Evolutionary conservation across 2,113 vertebrate genomes (phyloP).

Genomic region (Ifrita kowaldi): DNA sequence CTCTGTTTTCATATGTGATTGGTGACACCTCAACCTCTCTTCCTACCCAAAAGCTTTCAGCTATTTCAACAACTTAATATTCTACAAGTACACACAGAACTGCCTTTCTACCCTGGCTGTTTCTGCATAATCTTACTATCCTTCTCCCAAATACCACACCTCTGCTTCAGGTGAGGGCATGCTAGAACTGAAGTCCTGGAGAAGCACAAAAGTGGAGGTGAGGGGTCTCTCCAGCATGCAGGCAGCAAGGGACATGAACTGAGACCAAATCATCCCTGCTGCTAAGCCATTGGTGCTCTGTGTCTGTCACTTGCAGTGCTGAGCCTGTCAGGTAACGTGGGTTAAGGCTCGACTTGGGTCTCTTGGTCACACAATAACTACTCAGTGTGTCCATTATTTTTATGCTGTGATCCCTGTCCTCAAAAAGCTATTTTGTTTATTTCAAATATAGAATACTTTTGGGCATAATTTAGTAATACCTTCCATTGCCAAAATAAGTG

Average conservation of each 20-base stretch:
- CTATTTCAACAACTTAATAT: background rate
- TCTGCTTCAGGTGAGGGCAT: background rate
- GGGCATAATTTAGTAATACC: background rate
- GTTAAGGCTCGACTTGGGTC: fast-evolving
- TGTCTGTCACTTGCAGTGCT: background rate
- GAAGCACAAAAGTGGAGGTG: background rate
- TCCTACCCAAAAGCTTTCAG: background rate
- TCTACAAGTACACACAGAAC: background rate
- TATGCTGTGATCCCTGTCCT: background rate
- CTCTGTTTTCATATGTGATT: background rate
- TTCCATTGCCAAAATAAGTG: background rate
- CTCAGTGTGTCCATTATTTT: background rate
- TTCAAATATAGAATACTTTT: background rate
- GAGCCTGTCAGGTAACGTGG: fast-evolving
- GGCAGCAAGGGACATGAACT: no score
- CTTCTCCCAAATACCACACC: background rate
- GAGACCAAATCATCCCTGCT: background rate
- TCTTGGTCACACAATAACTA: background rate
- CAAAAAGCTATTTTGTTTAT: background rate
- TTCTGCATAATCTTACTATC: background rate
- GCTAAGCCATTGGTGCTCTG: background rate
- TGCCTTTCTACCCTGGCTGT: background rate
- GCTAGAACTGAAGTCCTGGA: background rate
- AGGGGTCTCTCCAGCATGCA: background rate
- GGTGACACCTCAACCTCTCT: background rate